Base-by-base conservation (phyloP, 1,140 invertebrate genomes). In the Linepithema humile region DNA sequence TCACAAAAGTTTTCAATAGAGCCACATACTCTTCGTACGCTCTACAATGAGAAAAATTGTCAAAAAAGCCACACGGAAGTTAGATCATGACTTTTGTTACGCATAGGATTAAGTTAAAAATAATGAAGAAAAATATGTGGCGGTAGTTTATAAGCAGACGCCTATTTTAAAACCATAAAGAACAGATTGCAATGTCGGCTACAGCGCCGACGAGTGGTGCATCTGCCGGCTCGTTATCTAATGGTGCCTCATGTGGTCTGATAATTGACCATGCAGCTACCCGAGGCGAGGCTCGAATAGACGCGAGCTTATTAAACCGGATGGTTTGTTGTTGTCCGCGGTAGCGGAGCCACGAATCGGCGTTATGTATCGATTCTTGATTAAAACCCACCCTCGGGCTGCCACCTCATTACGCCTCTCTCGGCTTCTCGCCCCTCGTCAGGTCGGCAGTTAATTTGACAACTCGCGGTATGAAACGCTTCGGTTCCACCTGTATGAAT, bases 191-290 rank as follows among this genome's bases (percentile, higher is more conserved):
- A 23, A 74, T 74, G 82, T 77, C 50, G 62, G 40, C 26, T 50
- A 48, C 73, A 53, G 55, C 40, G 53, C 50, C 57, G 74, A 55
- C 82, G 82, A 82, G 57, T 62, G 50, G 59, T 83, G 87, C 93
- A 93, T 93, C 93, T 94, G 92, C 92, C 88, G 67, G 85, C 91
- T 94, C 92, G 93, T 94, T 94, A 94, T 94, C 94, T 94, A 94
- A 94, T 94, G 91, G 90, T 90, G 89, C 85, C 86, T 92, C 91
- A 91, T 92, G 89, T 87, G 65, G 85, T 38, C 85, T 88, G 91
- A 93, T 94, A 94, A 94, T 94, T 94, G 93, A 93, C 84, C 91
- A 75, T 60, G 86, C 86, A 74, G 75, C 82, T 87, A 92, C 92
- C 93, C 84, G 87, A 91, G 91, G 91, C 90, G 85, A 85, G 84